Evolutionary conservation across 2,888 invertebrate species (phyloP), one percentile per base, ranked within the genome.

Genomic region (Cantharis nigra): DNA sequence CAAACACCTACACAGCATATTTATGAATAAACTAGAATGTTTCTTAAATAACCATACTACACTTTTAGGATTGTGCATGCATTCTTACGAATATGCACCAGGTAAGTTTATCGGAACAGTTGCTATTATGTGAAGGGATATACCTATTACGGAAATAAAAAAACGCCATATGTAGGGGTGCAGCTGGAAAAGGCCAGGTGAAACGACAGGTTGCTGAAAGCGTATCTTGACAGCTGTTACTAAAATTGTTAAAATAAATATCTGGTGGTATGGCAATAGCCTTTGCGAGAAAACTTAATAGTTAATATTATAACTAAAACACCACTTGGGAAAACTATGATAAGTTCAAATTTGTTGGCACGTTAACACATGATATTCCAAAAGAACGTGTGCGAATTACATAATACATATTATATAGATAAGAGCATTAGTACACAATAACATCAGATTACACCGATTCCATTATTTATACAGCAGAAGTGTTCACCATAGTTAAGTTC

Each of bases 131-230:
- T n/a, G n/a, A 49, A 49, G 49, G 49, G 23, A 67, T 20, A 67
- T 67, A 67, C 65, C 65, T 67, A 67, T 67, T 71, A 67, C 71
- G 73, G 77, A 73, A 70, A 72, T 63, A 73, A 63, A 70, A 63
- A 76, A 74, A 69, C 79, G 79, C 82, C 82, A 83, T 83, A 81
- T 83, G 82, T 81, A 74, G 73, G 30, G 64, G 76, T 76, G 81
- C 83, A 84, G 83, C 83, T 83, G 83, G 78, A 79, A 76, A 71
- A 79, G 77, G 78, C 84, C 83, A 84, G 84, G 84, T 84, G 84
- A 84, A 80, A 82, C 83, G 82, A 83, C 83, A 84, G 84, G 84
- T 84, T 84, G 83, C 81, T 80, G 80, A 80, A 81, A 78, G 65
- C 79, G 67, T 77, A 80, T 75, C 67, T 70, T 67, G 79, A 79